Percentiles rank a stretch among this genome's conserved stretches.
These are phyloP conservation scores for Zaprionus gabonicus DNA, from an alignment of 1,140 invertebrate species.

Conservation along the genomic window DNA sequence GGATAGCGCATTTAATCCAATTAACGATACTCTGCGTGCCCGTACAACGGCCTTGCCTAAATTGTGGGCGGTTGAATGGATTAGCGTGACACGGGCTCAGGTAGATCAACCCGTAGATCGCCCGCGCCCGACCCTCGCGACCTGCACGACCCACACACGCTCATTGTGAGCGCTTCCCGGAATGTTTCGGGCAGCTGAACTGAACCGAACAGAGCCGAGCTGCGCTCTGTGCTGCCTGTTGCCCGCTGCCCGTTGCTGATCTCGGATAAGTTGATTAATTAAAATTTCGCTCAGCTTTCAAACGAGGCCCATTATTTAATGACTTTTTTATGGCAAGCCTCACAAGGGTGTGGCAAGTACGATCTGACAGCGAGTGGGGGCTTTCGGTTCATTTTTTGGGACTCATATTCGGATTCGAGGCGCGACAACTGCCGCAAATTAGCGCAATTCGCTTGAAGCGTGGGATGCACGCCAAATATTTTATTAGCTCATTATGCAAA, in stretches of 20 bases:
- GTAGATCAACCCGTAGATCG: slow-evolving; percentile 8
- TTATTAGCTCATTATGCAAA: slow-evolving; percentile 83
- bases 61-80: slow-evolving; percentile 81
- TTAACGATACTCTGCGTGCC: slow-evolving; percentile 39
- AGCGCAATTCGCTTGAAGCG: slow-evolving; percentile 65
- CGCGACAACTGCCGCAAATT: slow-evolving; percentile 81
- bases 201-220: not conserved
- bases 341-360: slow-evolving; percentile 62
- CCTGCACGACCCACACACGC: slow-evolving; percentile 15
- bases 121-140: not conserved
- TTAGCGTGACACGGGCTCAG: slow-evolving; percentile 30
- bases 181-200: slow-evolving; percentile 18
- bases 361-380: slow-evolving; percentile 39
- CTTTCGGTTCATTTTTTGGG: slow-evolving; percentile 1
- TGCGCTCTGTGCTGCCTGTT: not conserved
- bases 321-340: slow-evolving; percentile 74
- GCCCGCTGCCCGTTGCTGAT: slow-evolving; percentile 30
- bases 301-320: slow-evolving; percentile 79
- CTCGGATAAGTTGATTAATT: slow-evolving; percentile 70
- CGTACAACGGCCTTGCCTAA: slow-evolving; percentile 33
- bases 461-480: slow-evolving; percentile 81
- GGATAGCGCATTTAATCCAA: slow-evolving; percentile 60
- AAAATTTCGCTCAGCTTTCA: slow-evolving; percentile 79
- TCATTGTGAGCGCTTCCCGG: slow-evolving; percentile 30
- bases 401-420: slow-evolving; percentile 56